Percentiles rank a stretch among this genome's conserved stretches.
phyloP scores from a whole-genome alignment of 2,113 vertebrate species.

The Caranx ignobilis region DNA sequence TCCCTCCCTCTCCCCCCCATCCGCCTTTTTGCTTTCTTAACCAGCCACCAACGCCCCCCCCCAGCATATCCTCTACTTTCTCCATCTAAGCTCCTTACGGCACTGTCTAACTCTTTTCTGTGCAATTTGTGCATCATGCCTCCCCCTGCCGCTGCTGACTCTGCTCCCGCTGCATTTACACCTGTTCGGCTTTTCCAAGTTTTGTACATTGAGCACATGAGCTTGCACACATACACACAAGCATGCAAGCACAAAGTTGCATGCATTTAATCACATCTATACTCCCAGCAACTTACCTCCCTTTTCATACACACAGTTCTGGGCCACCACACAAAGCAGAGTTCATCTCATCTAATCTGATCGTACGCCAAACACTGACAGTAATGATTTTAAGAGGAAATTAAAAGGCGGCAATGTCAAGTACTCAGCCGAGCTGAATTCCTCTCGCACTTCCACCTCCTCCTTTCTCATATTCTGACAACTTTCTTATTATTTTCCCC shows the following conservation, averaged over 20 bases:
- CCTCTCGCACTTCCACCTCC: background rate
- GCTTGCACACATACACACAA: background rate
- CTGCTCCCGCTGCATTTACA: conserved; percentile 50
- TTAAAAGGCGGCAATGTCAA: conserved; percentile 40
- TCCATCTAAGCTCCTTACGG: conserved; percentile 62
- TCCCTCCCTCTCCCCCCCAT: background rate
- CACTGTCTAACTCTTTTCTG: conserved; percentile 43
- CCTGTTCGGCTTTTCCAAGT: too few species aligned
- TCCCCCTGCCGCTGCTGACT: conserved; percentile 50
- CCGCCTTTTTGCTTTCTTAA: conserved; percentile 35
- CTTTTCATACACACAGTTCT: background rate
- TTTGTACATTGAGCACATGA: background rate
- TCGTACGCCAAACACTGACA: background rate
- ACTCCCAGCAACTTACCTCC: background rate
- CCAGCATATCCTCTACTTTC: conserved; percentile 11
- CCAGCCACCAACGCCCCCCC: background rate
- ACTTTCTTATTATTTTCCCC: conserved; percentile 7
- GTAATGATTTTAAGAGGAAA: conserved; percentile 32
- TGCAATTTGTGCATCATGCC: conserved; percentile 39
- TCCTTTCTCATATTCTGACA: background rate
- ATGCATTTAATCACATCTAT: conserved; percentile 31
- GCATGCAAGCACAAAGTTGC: background rate
- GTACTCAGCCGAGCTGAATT: background rate
- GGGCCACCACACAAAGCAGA: background rate
- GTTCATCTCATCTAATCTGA: conserved; percentile 31